Evolutionary conservation across 1,140 invertebrate genomes (phyloP), one percentile per base, ranked within the genome.

Genomic region (Rhysida immarginata): DNA sequence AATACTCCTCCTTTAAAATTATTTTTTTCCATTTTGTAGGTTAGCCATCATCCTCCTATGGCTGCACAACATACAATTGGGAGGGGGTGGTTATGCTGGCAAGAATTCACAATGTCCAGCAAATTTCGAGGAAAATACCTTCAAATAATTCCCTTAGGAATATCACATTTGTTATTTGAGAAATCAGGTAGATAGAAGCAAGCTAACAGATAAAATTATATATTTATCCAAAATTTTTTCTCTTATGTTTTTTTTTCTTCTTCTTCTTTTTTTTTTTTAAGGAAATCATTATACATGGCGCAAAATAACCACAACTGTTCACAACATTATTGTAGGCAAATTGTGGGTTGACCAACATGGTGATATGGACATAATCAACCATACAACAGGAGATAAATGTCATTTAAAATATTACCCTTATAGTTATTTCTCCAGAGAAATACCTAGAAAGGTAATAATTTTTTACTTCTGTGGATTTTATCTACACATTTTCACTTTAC

Each of bases 271-370:
- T 25, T 54, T 56, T 53, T 61, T 60, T 59, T 51, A 75, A 63
- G 82, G 83, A 14, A 82, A 93, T 73, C 88, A 94, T 67, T 99
- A 95, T 69, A 91, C 91, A 5, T 99, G 96, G 93, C 77, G 88
- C 56, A 98, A 98, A 66, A 91, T 99, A 23, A 96, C 92, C 11
- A 98, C 95, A 13, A 98, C 94, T 18, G 90, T 97, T 21, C 95
- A 99, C 74, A 99, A 99, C 72, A 98, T 99, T 59, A 98, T 99
- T 61, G 94, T 99, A 35, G 96, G 96, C 53, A 94, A 93, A 73
- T 77, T 99, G 57, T 99, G 96, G 96, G 91, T 99, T 16, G 96
- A 99, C 75, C 92, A 99, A 70, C 90, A 96, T 68, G 96, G 96
- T 27, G 95, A 99, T 67, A 97, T 96, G 91, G 92, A 96, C 67